phyloP scores from a whole-genome alignment of 2,888 invertebrate species.

The Drosophila paramelanica region DNA sequence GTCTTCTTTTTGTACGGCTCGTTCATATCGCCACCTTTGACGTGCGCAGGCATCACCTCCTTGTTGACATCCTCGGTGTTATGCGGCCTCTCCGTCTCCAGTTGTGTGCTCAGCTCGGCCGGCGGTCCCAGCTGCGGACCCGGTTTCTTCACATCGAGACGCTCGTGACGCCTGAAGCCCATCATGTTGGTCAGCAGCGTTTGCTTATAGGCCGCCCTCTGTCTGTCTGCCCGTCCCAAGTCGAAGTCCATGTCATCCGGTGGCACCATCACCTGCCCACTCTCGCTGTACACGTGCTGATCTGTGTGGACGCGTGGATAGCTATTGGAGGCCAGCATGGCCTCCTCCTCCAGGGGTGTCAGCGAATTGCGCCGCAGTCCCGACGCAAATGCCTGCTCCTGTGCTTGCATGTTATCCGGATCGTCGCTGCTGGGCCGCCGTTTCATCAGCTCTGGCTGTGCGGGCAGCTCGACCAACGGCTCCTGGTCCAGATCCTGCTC shows the following conservation, averaged over 20 bases:
- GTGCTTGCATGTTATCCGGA: conserved; percentile 38
- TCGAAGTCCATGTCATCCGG: conserved; percentile 79
- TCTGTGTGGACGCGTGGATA: conserved; percentile 63
- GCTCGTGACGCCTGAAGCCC: conserved; percentile 94
- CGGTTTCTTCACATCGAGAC: conserved; percentile 97
- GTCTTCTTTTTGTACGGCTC: conserved; percentile 83
- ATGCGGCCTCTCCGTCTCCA: conserved; percentile 63
- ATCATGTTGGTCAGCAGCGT: conserved; percentile 87
- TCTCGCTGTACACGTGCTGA: conserved; percentile 87
- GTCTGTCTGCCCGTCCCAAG: conserved; percentile 54
- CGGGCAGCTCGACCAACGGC: conserved; percentile 34
- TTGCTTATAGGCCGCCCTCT: conserved; percentile 50
- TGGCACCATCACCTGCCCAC: conserved; percentile 87
- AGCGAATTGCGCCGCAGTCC: conserved; percentile 75
- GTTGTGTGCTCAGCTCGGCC: conserved; percentile 51
- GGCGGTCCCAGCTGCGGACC: conserved; percentile 89
- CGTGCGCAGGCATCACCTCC: conserved; percentile 83
- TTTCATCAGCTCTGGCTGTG: conserved; percentile 48
- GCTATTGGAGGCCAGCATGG: conserved; percentile 81
- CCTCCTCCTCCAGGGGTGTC: conserved; percentile 81
- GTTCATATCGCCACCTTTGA: conserved; percentile 78
- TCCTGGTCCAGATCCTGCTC: conserved; percentile 68
- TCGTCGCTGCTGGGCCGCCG: conserved; percentile 48
- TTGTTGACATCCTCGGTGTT: conserved; percentile 66
- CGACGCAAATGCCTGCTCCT: conserved; percentile 64